Base-by-base conservation (phyloP, 2,888 invertebrate species). In the Drosophila cracens region DNA sequence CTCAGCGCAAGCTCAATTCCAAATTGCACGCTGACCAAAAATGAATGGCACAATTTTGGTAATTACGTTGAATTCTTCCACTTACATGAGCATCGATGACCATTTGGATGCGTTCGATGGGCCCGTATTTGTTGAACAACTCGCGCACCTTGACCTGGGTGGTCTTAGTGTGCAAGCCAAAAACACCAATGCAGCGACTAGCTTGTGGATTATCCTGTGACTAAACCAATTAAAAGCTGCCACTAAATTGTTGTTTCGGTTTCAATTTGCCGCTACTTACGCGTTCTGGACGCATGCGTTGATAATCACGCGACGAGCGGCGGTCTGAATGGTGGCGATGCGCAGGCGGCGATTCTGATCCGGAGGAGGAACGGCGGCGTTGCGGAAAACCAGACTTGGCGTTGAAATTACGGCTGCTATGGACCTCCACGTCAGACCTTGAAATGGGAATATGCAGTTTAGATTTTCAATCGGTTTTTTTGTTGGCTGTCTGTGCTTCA, bases 151-250 rank as follows among this genome's bases (percentile, higher is more conserved):
- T 97, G 85, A 97, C 95, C 92, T 99, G 99, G 1, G 98, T 97
- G 0, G 99, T 99, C 93, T 97, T 96, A 63, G 98, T 95, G 91
- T 97, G 98, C 66, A 99, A 94, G 5, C 99, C 99, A 93, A 99
- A 99, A 16, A 99, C 96, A 25, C 99, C 99, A 57, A 99, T 94
- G 92, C 99, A 99, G 62, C 97, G 95, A 54, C 96, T 97, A 4
- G 97, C 97, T 74, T 96, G 95, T 0, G 99, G 99, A 92, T 90
- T 90, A 64, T 93, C 92, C 92, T 92, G 38, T 1, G 40, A 36
- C 8, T 43, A 34, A 33, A 43, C 6, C 33, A 25, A 10, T 33
- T 38, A 51, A 62, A 36, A 18, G 36, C 43, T 43, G 34, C 29
- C 40, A 27, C 54, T 27, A 16, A 11, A 33, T 31, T 21, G 11